Conservation (phyloP, 2,888 invertebrate genomes). For the Pandemis cinnamomeana region DNA sequence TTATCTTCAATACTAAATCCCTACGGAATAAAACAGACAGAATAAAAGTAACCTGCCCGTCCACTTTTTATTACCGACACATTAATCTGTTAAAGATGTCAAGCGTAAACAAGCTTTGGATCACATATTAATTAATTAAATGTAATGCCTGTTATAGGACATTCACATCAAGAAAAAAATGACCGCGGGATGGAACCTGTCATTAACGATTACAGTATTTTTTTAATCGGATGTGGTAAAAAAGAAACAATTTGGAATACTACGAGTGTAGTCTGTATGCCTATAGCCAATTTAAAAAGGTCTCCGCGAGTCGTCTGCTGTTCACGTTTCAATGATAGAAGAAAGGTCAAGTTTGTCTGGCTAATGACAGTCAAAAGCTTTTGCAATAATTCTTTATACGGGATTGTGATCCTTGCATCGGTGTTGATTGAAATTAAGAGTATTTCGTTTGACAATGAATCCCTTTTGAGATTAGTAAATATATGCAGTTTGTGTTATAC, state of each 20-base stretch:
- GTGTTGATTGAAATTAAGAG: constrained; percentile 30
- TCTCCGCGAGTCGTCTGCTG: background rate
- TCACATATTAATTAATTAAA: constrained; percentile 25
- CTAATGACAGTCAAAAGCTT: constrained; percentile 8
- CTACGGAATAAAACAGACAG: background rate
- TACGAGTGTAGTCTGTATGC: background rate
- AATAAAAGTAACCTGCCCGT: background rate
- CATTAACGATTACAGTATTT: constrained; percentile 59
- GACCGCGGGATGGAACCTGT: constrained; percentile 51
- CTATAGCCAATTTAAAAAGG: constrained; percentile 18
- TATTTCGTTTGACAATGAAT: constrained; percentile 28
- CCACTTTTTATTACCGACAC: background rate
- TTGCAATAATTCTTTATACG: background rate
- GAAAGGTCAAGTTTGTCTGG: constrained; percentile 5
- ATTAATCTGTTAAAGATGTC: constrained; percentile 9
- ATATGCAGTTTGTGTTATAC: background rate
- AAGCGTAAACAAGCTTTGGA: constrained; percentile 3
- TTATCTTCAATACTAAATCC: background rate
- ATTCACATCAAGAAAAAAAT: constrained; percentile 8
- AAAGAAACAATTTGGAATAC: constrained; percentile 33
- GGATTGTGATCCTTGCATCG: constrained; percentile 10
- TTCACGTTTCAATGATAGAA: background rate
- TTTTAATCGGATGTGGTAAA: constrained; percentile 57
- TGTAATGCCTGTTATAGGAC: background rate
- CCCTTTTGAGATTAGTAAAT: background rate